Evolutionary conservation across 2,113 vertebrate genomes (phyloP).

Genomic region (Alethe diademata): DNA sequence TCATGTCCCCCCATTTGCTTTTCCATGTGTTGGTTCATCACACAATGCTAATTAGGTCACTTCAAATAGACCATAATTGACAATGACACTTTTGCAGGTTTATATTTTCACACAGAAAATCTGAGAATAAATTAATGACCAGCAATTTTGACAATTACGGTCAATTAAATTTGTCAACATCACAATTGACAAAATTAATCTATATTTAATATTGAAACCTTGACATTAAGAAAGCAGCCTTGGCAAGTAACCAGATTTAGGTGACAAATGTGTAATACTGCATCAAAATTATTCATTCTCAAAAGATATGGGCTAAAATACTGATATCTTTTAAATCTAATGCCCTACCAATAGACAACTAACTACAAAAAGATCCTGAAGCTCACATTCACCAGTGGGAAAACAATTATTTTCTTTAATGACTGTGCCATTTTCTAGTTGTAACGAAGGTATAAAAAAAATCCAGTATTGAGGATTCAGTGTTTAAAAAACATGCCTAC

Average conservation of each 20-base stretch:
- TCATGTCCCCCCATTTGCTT: conserved; percentile 73
- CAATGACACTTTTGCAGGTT: conserved; percentile 80
- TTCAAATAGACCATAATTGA: conserved; percentile 79
- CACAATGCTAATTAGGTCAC: conserved; percentile 86
- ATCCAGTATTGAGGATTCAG: neutral
- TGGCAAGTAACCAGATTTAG: neutral
- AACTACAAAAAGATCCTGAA: neutral
- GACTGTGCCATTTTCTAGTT: neutral
- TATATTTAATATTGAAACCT: conserved; percentile 62
- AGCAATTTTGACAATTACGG: conserved; percentile 84
- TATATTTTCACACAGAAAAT: conserved; percentile 77
- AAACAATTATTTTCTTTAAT: neutral
- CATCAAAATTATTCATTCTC: neutral
- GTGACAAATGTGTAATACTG: neutral
- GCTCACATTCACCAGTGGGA: neutral
- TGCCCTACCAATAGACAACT: neutral
- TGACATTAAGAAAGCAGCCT: conserved; percentile 16
- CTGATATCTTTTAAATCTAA: neutral
- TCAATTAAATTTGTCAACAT: conserved; percentile 82
- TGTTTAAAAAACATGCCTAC: neutral
- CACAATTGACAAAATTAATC: conserved; percentile 63
- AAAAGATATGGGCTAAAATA: neutral
- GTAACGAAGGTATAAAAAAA: neutral
- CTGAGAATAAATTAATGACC: conserved; percentile 83
- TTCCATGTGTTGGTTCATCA: conserved; percentile 76